A percentile compares a stretch with the other conserved stretches of the same genome.
phyloP scores from a whole-genome alignment of 2,888 invertebrate species.

The Drosophila kanekoi region DNA sequence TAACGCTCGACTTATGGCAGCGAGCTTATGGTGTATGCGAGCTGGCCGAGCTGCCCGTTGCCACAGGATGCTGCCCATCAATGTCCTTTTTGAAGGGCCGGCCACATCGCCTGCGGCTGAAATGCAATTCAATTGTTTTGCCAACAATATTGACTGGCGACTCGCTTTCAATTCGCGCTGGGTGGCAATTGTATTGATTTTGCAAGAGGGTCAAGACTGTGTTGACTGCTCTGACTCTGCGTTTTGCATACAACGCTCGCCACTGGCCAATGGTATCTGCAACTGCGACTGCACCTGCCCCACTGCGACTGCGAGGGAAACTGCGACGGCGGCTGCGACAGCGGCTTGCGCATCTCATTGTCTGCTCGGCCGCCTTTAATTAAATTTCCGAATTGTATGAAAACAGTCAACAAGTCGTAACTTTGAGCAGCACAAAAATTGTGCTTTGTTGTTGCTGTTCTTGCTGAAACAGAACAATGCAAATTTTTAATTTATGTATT shows the following conservation, averaged over 20 bases:
- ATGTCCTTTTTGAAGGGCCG: constrained; percentile 65
- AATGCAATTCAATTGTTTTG: constrained; percentile 83
- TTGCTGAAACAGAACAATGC: constrained; percentile 78
- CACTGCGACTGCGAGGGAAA: constrained; percentile 3
- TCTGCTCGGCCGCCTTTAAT: constrained; percentile 77
- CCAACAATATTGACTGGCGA: constrained; percentile 51
- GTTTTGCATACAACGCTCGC: constrained; percentile 55
- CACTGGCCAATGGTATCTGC: constrained; percentile 23
- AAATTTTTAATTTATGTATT: constrained; percentile 82
- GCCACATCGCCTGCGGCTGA: constrained; percentile 50
- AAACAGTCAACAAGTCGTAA: constrained; percentile 81
- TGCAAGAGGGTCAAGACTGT: constrained; percentile 53
- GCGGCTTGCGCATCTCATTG: constrained; percentile 68
- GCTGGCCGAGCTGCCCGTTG: background rate
- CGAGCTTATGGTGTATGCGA: constrained; percentile 1
- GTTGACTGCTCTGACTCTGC: constrained; percentile 1
- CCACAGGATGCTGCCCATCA: constrained; percentile 80
- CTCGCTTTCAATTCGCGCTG: constrained; percentile 55
- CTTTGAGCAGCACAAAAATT: constrained; percentile 65
- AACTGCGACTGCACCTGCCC: constrained; percentile 63
- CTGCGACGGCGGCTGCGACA: background rate
- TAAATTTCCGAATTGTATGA: constrained; percentile 80
- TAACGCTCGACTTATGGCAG: constrained; percentile 64
- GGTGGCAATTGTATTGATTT: constrained; percentile 85
- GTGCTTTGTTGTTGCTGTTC: constrained; percentile 48